Evolutionary conservation across 2,888 invertebrate genomes (phyloP).

Genomic region (Melieria omissa): DNA sequence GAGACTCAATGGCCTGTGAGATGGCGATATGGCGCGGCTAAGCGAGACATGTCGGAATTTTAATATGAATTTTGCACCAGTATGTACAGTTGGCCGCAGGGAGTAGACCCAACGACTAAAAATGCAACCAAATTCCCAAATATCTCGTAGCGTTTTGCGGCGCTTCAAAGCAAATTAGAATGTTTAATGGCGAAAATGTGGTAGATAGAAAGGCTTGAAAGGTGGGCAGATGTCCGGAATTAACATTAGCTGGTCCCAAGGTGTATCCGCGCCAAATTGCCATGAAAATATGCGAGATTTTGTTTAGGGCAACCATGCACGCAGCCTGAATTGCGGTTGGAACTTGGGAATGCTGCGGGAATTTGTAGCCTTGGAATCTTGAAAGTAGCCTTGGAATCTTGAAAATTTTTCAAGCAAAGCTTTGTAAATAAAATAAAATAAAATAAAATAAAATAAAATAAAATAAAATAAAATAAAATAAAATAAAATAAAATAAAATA

Average conservation of each 20-base stretch:
- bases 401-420: too few species aligned
- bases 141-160: neutral
- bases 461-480: too few species aligned
- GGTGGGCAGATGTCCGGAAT: too few species aligned
- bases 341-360: too few species aligned
- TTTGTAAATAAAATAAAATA: too few species aligned
- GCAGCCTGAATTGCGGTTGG: neutral
- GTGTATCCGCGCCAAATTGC: neutral
- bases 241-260: too few species aligned
- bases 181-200: conserved; percentile 7
- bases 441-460: too few species aligned
- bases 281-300: neutral
- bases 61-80: conserved; percentile 8
- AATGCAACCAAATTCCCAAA: neutral
- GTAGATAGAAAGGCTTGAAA: too few species aligned
- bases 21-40: neutral
- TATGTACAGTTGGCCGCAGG: neutral
- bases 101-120: neutral
- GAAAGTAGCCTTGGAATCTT: too few species aligned
- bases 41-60: conserved; percentile 10
- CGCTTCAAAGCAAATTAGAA: conserved; percentile 6
- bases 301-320: neutral
- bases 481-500: too few species aligned
- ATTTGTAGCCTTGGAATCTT: too few species aligned
- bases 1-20: too few species aligned